Base-by-base conservation (phyloP, 2,113 vertebrate species). In the Pyxicephalus adspersus region DNA sequence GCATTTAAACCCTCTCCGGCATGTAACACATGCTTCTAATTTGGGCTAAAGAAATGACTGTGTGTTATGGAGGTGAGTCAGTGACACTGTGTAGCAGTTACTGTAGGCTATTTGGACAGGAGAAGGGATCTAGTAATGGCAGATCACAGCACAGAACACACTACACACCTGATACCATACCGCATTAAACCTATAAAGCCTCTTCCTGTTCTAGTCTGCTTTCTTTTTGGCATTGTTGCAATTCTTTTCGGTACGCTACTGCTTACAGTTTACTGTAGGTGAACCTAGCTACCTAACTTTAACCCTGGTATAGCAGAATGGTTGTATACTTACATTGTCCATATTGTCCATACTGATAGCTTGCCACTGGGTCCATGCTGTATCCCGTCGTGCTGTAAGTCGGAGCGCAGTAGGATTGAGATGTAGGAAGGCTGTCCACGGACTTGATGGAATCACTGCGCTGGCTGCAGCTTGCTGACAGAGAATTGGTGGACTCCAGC, bases 391-490 rank as follows among this genome's bases (percentile, higher is more conserved):
- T 94, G 88, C 96, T 99, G 95, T 99, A 99, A 87, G 97, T 98
- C 25, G 98, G 97, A 2, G 97, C 96, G 85, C 98, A 99, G 94
- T 99, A 99, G 74, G 97, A 96, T 92, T 99, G 97, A n/a, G 96
- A 95, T 50, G 94, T 96, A 5, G 98, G 94, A 86, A 99, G 95
- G 88, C 96, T 98, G 90, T 99, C 97, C 87, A 96, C 96, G 0
- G 96, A 92, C 89, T 99, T 99, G 94, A 99, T 98, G 94, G 95
- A 89, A 90, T 99, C 98, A 0, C 96, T 95, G 76, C 98, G 87
- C 93, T 99, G 98, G 92, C 98, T 98, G 92, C 98, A 99, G 94
- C 97, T 99, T 88, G 95, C 97, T 0, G 98, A 97, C 92, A 99
- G 96, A 88, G 96, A 90, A 88, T 96, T 95, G 87, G 95, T 95